Base-by-base conservation (phyloP, 2,888 invertebrate genomes). In the Xanthorhoe spadicearia region DNA sequence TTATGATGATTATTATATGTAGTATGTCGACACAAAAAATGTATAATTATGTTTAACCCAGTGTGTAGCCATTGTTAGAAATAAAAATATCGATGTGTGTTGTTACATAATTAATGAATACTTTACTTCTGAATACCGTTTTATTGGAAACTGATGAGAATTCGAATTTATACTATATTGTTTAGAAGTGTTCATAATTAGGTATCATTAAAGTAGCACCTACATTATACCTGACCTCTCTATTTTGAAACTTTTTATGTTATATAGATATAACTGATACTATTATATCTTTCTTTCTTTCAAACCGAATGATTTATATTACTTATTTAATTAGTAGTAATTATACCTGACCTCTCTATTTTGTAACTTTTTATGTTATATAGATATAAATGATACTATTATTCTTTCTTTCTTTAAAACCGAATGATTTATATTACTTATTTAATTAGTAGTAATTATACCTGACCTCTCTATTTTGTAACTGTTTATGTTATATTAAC, bases 211-310 rank as follows among this genome's bases (percentile, higher is more conserved):
- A 9, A 38, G 9, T 38, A 38, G 10, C 10, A 38, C 38, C 10
- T 43, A 43, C 13, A 10, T 43, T 43, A 43, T 43, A 43, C 38
- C 38, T 13, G 13, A 43, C 38, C 35, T 43, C 38, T 7, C 1
- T 38, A 38, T 38, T 38, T 38, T 38, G 38, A 10, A 38, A 38
- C 38, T 46, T 4, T 13, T 56, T 52, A 19, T 49, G 49, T 46
- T 72, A 75, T 43, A 43, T 13, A 43, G 72, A 75, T 43, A 43
- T 13, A 43, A 13, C 13, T 13, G 13, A 43, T 43, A 32, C 32
- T 32, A 32, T 43, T 43, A 13, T 10, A n/a, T n/a, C n/a, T n/a
- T n/a, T n/a, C n/a, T n/a, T n/a, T n/a, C n/a, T n/a, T n/a, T n/a
- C n/a, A n/a, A n/a, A n/a, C n/a, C n/a, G n/a, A n/a, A n/a, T n/a